Evolutionary conservation across 2,113 vertebrate genomes (phyloP), one percentile per base, ranked within the genome.

Genomic region (Rhinolophus ferrumequinum): DNA sequence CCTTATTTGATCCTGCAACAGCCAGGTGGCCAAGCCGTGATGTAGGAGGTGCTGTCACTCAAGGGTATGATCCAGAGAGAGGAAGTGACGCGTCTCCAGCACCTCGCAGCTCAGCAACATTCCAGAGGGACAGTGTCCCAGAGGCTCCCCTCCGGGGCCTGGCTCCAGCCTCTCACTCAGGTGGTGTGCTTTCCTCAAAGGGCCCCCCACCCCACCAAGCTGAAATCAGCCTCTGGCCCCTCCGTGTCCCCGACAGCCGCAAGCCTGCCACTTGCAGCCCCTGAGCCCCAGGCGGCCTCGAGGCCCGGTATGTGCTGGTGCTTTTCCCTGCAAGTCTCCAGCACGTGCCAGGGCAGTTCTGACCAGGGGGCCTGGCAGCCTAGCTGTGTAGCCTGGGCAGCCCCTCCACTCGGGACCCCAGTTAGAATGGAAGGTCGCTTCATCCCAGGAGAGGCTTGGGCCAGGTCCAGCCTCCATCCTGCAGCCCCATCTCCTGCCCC

Each of bases 1-100:
- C 97, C 97, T 97, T 70, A 77, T 90, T 96, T 98, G 97, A 96
- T 98, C 97, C 93, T 86, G 91, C 33, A 26, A 21, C 69, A 72
- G 41, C 79, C 41, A n/a, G 73, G 83, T 93, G 77, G 92, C 33
- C 19, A 26, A 88, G 86, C 58, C 66, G 56, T 26, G 35, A 82
- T 64, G 60, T 15, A 83, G 82, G 81, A 73, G 73, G 82, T 70
- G 84, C 79, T 80, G 88, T 95, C 54, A 33, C 47, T 16, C 38
- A 88, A 84, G 94, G 90, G 66, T 50, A 33, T 38, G 6, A n/a
- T 84, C 94, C 82, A 81, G 41, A 60, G 52, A 85, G 88, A 94
- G 94, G 94, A 96, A 79, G 69, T 52, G 77, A 87, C 58, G 60
- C 41, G 75, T 41, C 28, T 52, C 66, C 11, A 3, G 41, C 28